These are phyloP conservation scores for Corythoichthys haematopterus DNA, from an alignment of 2,113 vertebrate genomes.

Conservation along the genomic window DNA sequence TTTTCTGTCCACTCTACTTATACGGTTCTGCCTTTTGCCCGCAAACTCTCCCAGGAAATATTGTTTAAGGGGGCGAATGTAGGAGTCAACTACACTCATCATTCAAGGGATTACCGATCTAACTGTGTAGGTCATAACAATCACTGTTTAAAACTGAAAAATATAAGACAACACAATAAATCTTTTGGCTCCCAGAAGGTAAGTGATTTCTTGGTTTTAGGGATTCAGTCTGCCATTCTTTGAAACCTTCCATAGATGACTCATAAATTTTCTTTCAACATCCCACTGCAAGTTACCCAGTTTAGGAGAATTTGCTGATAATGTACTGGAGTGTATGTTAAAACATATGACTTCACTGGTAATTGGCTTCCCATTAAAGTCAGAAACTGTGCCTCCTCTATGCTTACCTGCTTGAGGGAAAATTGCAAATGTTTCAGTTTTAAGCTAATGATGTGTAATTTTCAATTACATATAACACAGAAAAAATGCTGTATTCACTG, in stretches of 20 bases:
- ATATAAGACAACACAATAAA: constrained; percentile 31
- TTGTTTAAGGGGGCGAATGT: constrained; percentile 7
- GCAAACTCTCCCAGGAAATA: not conserved
- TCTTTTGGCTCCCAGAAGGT: constrained; percentile 78
- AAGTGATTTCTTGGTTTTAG: constrained; percentile 82
- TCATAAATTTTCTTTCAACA: not conserved
- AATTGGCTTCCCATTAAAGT: constrained; percentile 7
- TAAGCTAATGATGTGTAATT: not conserved
- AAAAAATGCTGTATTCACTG: constrained; percentile 1
- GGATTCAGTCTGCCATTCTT: constrained; percentile 76
- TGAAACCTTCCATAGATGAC: not conserved
- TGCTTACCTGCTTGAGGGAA: not conserved
- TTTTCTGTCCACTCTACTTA: constrained; percentile 16
- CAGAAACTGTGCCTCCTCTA: constrained; percentile 13
- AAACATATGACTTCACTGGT: constrained; percentile 10
- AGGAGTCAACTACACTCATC: constrained; percentile 63
- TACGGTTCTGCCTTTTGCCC: not conserved
- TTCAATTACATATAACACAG: not conserved
- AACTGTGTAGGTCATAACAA: constrained; percentile 72
- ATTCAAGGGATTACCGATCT: constrained; percentile 12
- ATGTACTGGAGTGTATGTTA: not conserved
- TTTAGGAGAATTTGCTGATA: not conserved
- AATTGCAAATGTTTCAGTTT: not conserved
- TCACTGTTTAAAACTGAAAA: constrained; percentile 51
- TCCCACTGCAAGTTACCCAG: not conserved